phyloP scores from a whole-genome alignment of 2,888 invertebrate species.

The Melitaea athalia region DNA sequence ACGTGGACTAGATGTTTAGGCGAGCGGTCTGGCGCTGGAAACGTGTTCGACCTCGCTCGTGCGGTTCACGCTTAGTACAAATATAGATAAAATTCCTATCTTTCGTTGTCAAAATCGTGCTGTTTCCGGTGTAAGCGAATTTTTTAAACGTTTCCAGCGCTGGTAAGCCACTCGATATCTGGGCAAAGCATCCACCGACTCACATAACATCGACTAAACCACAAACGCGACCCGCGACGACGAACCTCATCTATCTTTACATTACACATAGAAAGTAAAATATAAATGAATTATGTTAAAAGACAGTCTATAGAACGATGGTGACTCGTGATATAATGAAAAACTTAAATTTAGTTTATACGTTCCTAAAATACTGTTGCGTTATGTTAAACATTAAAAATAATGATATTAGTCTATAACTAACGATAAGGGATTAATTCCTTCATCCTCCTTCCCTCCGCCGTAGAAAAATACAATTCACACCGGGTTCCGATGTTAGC shows the following conservation, averaged over 20 bases:
- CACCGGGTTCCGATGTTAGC: conserved; percentile 19
- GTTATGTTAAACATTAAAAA: conserved; percentile 76
- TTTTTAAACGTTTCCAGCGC: background rate
- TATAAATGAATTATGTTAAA: conserved; percentile 45
- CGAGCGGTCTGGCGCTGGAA: conserved; percentile 20
- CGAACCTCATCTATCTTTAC: conserved; percentile 42
- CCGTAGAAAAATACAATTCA: conserved; percentile 36
- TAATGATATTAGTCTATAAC: conserved; percentile 79
- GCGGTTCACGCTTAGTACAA: background rate
- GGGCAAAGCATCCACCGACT: conserved; percentile 39
- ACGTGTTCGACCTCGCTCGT: background rate
- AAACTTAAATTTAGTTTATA: conserved; percentile 76
- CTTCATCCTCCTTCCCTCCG: conserved; percentile 32
- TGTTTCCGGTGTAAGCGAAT: background rate
- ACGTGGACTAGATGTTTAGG: conserved; percentile 51
- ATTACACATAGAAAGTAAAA: conserved; percentile 44
- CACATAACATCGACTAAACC: conserved; percentile 36
- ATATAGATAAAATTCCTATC: background rate
- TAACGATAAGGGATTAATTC: conserved; percentile 46
- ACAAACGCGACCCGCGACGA: conserved; percentile 44
- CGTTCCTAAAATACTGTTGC: conserved; percentile 79
- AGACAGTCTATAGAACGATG: conserved; percentile 58
- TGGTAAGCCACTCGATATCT: conserved; percentile 14
- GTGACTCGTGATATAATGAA: conserved; percentile 40
- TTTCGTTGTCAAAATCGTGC: background rate